Conservation (phyloP, 2,797 vertebrate species). For the Eremophila alpestris region DNA sequence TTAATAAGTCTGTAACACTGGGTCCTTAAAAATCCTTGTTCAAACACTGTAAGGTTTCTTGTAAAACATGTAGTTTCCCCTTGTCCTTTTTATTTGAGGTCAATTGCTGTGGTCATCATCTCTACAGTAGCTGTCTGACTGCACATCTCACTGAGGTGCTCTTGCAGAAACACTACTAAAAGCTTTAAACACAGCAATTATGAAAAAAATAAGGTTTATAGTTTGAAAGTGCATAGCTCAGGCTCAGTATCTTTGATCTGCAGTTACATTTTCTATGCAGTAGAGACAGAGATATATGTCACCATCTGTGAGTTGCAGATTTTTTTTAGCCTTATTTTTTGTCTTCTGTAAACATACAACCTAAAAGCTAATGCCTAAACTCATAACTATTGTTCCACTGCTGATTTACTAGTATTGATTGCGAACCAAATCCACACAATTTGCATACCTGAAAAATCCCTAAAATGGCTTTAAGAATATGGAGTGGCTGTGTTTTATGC, state of each 20-base stretch:
- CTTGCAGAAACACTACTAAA: background rate
- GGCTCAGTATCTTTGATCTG: background rate
- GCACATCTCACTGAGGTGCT: background rate
- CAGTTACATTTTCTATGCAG: background rate
- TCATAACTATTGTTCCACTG: background rate
- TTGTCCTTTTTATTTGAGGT: background rate
- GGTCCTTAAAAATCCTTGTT: background rate
- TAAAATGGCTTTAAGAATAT: conserved; percentile 1
- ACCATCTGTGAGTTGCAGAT: background rate
- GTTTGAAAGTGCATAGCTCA: background rate
- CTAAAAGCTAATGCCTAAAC: background rate
- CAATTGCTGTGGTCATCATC: background rate
- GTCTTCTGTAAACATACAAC: background rate
- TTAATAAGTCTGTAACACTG: background rate
- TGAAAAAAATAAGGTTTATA: background rate
- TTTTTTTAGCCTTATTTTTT: background rate
- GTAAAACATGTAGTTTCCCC: background rate
- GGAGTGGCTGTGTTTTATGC: background rate
- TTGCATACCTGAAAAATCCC: conserved; percentile 32
- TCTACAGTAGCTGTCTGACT: background rate
- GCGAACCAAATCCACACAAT: background rate
- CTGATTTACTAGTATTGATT: background rate
- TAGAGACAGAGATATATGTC: background rate
- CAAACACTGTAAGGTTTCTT: background rate
- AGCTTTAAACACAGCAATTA: background rate